Conservation (phyloP, 2,797 vertebrate species). For the Platyrinchus mystaceus region DNA sequence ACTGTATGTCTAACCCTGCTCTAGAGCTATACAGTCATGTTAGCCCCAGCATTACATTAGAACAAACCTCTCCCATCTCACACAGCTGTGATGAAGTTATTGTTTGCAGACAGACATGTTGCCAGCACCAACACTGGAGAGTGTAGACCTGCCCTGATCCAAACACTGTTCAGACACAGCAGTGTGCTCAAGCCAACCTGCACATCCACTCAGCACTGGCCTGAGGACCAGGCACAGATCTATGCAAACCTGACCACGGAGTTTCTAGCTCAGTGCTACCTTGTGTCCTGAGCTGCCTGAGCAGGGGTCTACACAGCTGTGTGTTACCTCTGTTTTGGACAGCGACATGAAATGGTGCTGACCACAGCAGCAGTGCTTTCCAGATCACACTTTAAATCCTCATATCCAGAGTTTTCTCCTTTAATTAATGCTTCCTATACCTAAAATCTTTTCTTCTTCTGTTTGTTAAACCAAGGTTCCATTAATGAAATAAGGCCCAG, state of each 20-base stretch:
- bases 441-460: background rate
- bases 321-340: background rate
- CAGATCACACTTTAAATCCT: background rate
- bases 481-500: background rate
- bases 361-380: background rate
- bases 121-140: background rate
- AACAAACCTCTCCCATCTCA: background rate
- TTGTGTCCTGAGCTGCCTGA: background rate
- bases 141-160: background rate
- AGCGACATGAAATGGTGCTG: background rate
- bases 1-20: background rate
- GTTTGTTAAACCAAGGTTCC: background rate
- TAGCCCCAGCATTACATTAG: rapidly evolving
- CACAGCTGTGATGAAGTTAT: background rate
- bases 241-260: background rate
- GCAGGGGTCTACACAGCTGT: background rate
- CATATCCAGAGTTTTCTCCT: background rate
- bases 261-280: background rate
- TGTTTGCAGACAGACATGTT: background rate
- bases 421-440: background rate
- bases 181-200: background rate
- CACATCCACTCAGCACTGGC: background rate
- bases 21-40: background rate
- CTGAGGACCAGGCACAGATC: background rate
- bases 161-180: background rate